These are phyloP conservation scores for Aplysia californica DNA, from an alignment of 1,140 invertebrate species.

Conservation along the genomic window DNA sequence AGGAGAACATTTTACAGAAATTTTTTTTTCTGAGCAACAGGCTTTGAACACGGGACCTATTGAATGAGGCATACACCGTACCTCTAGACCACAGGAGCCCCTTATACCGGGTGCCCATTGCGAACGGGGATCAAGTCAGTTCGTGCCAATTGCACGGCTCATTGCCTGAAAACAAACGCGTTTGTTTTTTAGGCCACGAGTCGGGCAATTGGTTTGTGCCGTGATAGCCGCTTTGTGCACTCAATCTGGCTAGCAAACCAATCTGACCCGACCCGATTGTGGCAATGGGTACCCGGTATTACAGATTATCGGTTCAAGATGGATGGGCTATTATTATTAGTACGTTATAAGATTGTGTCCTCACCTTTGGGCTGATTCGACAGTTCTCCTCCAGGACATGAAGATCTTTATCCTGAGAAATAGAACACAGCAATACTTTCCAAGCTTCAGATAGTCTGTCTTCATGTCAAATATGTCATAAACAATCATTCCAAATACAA, in stretches of 20 bases:
- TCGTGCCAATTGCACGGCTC: no score
- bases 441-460: background rate
- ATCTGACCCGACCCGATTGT: background rate
- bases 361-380: slow-evolving; percentile 32
- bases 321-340: background rate
- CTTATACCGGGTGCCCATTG: no score
- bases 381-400: background rate
- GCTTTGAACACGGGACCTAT: no score
- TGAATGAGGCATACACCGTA: no score
- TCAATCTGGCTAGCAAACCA: background rate
- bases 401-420: slow-evolving; percentile 29
- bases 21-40: no score
- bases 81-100: no score
- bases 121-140: no score
- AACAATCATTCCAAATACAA: background rate
- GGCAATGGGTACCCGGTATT: background rate
- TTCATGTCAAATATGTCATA: background rate
- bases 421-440: background rate
- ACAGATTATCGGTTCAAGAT: background rate
- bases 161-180: no score
- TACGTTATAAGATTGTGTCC: background rate
- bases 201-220: no score
- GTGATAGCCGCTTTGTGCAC: background rate
- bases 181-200: no score
- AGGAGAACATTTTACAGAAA: no score